Evolutionary conservation across 2,113 vertebrate species (phyloP).

Genomic region (Sturnira hondurensis): DNA sequence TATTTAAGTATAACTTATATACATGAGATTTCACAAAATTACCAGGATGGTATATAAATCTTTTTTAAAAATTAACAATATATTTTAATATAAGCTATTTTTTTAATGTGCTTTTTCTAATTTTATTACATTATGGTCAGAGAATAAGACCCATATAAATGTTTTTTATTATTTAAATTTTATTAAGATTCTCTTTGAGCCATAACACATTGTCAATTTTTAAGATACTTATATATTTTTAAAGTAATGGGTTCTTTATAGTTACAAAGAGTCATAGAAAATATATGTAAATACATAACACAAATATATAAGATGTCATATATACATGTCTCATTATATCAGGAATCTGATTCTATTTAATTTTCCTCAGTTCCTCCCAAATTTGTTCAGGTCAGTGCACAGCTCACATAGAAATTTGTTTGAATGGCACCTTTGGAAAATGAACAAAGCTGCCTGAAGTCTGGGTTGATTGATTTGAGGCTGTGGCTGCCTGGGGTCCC

Average conservation of each 20-base stretch:
- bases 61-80: neutral
- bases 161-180: neutral
- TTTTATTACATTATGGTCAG: neutral
- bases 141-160: neutral
- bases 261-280: neutral
- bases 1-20: neutral
- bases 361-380: neutral
- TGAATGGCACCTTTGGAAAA: neutral
- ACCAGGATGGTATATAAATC: neutral
- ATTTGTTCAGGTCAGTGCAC: neutral
- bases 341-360: neutral
- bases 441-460: neutral
- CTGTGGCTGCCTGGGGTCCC: neutral
- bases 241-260: neutral
- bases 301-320: neutral
- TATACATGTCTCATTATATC: too few relatives aligned
- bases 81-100: neutral
- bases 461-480: neutral
- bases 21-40: neutral
- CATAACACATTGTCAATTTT: neutral
- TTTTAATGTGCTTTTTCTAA: neutral
- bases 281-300: neutral
- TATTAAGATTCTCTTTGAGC: neutral
- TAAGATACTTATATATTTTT: neutral
- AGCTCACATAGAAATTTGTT: neutral